Conservation (phyloP, 2,888 invertebrate species). For the Heliconius ethilla region DNA sequence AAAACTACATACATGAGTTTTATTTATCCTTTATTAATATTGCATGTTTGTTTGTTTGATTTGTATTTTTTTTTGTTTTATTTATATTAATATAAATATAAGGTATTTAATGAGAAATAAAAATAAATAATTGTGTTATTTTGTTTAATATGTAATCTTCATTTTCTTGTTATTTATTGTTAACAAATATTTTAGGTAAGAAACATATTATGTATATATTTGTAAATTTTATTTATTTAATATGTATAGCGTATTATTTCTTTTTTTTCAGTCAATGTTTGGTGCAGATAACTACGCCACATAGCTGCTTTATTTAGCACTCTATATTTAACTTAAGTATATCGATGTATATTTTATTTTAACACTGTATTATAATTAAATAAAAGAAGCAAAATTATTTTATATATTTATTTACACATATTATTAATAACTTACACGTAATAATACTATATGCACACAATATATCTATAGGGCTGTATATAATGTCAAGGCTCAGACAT, state of each 20-base stretch:
- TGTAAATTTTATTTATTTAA: slow-evolving; percentile 5
- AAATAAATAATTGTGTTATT: neutral
- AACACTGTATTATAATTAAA: slow-evolving; percentile 31
- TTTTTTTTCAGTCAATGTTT: slow-evolving; percentile 75
- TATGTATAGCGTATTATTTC: slow-evolving; percentile 28
- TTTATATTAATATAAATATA: neutral
- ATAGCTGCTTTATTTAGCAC: slow-evolving; percentile 51
- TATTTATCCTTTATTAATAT: slow-evolving; percentile 51
- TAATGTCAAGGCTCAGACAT: neutral
- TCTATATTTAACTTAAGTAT: slow-evolving; percentile 39
- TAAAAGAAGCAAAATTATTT: slow-evolving; percentile 40
- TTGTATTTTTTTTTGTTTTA: slow-evolving; percentile 40
- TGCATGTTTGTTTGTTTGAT: slow-evolving; percentile 42
- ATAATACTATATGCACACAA: slow-evolving; percentile 57
- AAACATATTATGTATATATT: neutral
- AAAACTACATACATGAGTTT: slow-evolving; percentile 52
- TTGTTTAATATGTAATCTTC: neutral
- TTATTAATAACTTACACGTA: slow-evolving; percentile 60
- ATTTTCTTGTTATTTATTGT: neutral
- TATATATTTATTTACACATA: slow-evolving; percentile 57
- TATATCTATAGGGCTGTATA: slow-evolving; percentile 19
- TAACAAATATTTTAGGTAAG: neutral
- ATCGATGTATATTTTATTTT: slow-evolving; percentile 42
- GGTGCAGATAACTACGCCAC: slow-evolving; percentile 74
- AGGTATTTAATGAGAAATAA: neutral